phyloP scores from a whole-genome alignment of 2,888 invertebrate species.

The Reticulitermes lucifugus region DNA sequence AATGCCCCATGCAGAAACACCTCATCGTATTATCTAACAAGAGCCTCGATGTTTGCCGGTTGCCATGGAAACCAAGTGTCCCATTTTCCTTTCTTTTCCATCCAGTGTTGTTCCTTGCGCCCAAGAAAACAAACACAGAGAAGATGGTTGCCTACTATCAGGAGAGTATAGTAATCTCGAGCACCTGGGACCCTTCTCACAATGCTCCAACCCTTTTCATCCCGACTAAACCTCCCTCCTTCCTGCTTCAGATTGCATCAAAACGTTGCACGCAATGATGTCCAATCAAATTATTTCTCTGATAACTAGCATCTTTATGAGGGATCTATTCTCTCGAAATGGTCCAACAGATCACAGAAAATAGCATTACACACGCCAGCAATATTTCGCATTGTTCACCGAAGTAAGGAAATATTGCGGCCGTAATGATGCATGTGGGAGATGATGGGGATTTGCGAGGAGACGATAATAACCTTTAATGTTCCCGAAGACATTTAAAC shows the following conservation, averaged over 20 bases:
- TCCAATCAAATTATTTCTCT: slow-evolving; percentile 30
- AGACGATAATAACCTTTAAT: no score
- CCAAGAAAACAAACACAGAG: slow-evolving; percentile 13
- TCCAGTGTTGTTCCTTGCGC: neutral
- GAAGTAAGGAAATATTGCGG: neutral
- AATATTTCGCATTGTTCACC: neutral
- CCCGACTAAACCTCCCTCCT: neutral
- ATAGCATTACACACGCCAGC: neutral
- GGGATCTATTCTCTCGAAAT: neutral
- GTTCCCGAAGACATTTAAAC: no score
- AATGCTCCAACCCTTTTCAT: slow-evolving; percentile 17
- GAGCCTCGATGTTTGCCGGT: neutral
- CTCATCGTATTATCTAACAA: neutral
- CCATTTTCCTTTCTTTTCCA: slow-evolving; percentile 18
- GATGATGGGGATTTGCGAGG: no score
- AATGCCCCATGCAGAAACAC: no score
- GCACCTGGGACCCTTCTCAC: slow-evolving; percentile 31
- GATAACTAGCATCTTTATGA: neutral
- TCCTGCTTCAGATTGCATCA: slow-evolving; percentile 8
- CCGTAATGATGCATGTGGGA: neutral
- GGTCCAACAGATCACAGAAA: neutral
- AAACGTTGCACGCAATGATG: neutral
- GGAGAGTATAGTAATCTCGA: slow-evolving; percentile 20
- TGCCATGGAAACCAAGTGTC: neutral
- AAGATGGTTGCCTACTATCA: slow-evolving; percentile 5